A percentile compares a stretch with the other conserved stretches of the same genome.
phyloP scores from a whole-genome alignment of 2,888 invertebrate species.

The Eupelmus urozonus region DNA sequence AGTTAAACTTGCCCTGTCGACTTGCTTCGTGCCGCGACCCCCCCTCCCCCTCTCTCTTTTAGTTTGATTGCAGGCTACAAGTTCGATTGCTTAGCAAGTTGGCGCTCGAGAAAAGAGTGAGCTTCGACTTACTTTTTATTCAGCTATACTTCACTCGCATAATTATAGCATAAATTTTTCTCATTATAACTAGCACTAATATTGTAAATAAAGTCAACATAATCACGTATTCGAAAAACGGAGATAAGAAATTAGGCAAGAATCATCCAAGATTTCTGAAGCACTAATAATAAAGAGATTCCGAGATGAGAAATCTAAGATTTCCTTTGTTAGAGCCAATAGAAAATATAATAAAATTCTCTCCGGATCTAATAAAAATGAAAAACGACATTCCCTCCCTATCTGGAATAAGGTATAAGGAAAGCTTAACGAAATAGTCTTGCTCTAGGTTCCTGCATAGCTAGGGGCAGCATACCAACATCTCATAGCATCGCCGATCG shows the following conservation, averaged over 20 bases:
- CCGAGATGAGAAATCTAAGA: conserved; percentile 43
- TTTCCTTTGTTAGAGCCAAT: conserved; percentile 37
- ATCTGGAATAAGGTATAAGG: conserved; percentile 63
- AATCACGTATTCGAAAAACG: neutral
- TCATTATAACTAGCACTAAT: neutral
- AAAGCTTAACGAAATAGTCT: conserved; percentile 62
- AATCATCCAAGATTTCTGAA: neutral
- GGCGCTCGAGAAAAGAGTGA: neutral
- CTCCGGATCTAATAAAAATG: conserved; percentile 63
- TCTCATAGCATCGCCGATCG: conserved; percentile 44
- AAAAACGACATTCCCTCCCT: conserved; percentile 63
- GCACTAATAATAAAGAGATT: conserved; percentile 26
- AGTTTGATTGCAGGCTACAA: too few relatives aligned
- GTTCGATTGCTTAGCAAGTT: neutral
- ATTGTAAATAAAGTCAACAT: neutral
- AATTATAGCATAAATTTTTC: neutral
- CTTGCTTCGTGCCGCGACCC: neutral
- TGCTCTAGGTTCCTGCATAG: conserved; percentile 46
- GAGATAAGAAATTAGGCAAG: conserved; percentile 25
- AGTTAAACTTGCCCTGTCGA: conserved; percentile 16
- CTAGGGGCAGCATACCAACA: conserved; percentile 46
- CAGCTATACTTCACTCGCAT: conserved; percentile 19
- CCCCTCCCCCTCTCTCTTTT: too few relatives aligned
- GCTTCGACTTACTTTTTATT: conserved; percentile 19
- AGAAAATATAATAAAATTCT: conserved; percentile 63